These are phyloP conservation scores for human DNA, from an alignment of 2,113 vertebrate species.

Conservation along the genomic window GRCh38 chr11:87513001-87513500, in stretches of 20 bases:
- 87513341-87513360: not conserved
- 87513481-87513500: slow-evolving; percentile 42
- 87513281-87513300: not conserved
- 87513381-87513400: not conserved
- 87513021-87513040: not conserved
- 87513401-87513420: not conserved
- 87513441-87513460: slow-evolving; percentile 1
- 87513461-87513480: slow-evolving; percentile 1
- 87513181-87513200: not conserved
- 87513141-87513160: not conserved
- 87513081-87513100: not conserved
- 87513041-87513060: not conserved
- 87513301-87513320: not conserved
- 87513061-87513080: not conserved
- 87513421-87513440: not conserved
- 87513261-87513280: not conserved
- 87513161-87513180: not conserved
- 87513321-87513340: not conserved
- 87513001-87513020: not conserved
- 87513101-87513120: not conserved
- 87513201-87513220: not conserved
- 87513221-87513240: not conserved
- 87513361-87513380: not conserved
- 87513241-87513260: not conserved
- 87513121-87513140: not conserved